phyloP scores from a whole-genome alignment of 2,113 vertebrate species.

The Campylomormyrus tamandua region DNA sequence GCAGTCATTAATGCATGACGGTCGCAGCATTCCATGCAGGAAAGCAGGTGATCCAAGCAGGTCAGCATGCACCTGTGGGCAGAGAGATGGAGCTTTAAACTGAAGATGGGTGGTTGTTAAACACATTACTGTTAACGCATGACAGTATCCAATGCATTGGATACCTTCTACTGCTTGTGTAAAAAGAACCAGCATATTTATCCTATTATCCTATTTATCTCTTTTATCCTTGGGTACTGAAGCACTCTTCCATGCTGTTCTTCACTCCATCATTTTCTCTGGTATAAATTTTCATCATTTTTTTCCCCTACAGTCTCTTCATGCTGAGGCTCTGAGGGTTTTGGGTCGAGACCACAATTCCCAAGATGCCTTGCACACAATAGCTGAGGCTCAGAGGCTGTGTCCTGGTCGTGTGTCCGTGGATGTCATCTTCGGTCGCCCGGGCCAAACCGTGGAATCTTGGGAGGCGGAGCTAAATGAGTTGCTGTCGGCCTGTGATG shows the following conservation, averaged over 20 bases:
- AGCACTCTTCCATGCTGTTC: neutral
- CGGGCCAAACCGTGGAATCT: constrained; percentile 56
- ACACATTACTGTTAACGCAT: neutral
- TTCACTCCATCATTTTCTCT: neutral
- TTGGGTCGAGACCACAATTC: constrained; percentile 77
- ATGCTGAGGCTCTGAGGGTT: constrained; percentile 60
- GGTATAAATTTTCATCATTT: neutral
- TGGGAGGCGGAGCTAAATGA: constrained; percentile 65
- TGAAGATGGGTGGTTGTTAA: neutral
- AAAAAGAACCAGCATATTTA: no score
- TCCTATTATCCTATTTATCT: no score
- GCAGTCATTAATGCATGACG: neutral
- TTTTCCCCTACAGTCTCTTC: constrained; percentile 62
- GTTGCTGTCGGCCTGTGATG: constrained; percentile 64
- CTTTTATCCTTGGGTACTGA: neutral
- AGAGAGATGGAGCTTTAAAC: neutral
- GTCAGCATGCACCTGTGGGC: neutral
- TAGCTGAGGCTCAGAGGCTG: constrained; percentile 62
- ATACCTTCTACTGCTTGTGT: neutral
- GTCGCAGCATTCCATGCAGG: neutral
- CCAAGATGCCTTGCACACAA: constrained; percentile 54
- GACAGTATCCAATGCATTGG: neutral
- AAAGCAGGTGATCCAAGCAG: neutral
- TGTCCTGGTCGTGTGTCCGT: constrained; percentile 76
- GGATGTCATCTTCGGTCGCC: constrained; percentile 84